These are phyloP conservation scores for Myripristis murdjan DNA, from an alignment of 2,797 vertebrate genomes.

Conservation along the genomic window DNA sequence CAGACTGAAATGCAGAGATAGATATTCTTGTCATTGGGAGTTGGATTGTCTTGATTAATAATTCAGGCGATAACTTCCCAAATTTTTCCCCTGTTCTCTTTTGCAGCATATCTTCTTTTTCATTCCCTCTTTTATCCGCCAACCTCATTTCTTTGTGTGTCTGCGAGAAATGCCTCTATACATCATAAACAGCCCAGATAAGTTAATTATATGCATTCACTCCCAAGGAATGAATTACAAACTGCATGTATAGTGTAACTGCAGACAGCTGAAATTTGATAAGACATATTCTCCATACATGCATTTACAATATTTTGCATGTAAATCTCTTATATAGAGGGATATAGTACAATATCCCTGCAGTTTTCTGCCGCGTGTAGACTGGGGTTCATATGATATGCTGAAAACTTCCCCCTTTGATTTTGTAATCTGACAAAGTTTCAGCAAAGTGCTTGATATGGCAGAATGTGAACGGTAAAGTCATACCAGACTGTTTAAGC, in stretches of 20 bases:
- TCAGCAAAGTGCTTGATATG: conserved; percentile 14
- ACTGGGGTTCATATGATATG: background rate
- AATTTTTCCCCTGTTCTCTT: conserved; percentile 34
- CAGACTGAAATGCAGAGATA: conserved; percentile 30
- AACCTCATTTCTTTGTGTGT: conserved; percentile 10
- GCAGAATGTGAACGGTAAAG: conserved; percentile 17
- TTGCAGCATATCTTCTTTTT: conserved; percentile 22
- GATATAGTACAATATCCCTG: background rate
- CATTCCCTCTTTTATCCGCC: conserved; percentile 29
- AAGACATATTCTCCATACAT: no score
- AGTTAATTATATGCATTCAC: background rate
- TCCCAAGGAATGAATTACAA: background rate
- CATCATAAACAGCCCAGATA: conserved; percentile 8
- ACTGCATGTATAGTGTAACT: background rate
- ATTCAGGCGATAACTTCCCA: conserved; percentile 70
- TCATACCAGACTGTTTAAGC: conserved; percentile 42
- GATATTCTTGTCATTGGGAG: conserved; percentile 69
- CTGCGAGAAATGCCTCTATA: conserved; percentile 8
- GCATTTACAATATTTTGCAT: no score
- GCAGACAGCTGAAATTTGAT: background rate
- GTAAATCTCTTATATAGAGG: background rate
- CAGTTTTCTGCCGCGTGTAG: background rate
- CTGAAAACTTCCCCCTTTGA: background rate
- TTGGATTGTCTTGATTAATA: conserved; percentile 81
- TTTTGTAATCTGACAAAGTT: conserved; percentile 16